A percentile compares a stretch with the other conserved stretches of the same genome.
Evolutionary conservation across 2,888 invertebrate genomes (phyloP).

Genomic region (Phyllotreta cruciferae): DNA sequence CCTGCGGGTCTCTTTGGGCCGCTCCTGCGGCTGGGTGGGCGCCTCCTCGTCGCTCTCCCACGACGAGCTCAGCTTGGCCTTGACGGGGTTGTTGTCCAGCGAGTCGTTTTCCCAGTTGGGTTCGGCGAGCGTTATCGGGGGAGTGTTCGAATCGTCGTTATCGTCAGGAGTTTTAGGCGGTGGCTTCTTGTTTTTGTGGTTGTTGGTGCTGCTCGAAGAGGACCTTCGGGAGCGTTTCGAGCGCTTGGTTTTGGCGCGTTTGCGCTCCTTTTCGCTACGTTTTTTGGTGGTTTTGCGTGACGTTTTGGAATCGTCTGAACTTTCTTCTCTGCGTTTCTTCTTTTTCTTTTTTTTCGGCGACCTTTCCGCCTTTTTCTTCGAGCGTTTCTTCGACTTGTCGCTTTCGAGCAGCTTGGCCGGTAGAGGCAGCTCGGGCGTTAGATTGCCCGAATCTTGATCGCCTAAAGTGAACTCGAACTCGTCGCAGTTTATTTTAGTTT

Average conservation of each 20-base stretch:
- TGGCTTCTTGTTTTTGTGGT: slow-evolving; percentile 7
- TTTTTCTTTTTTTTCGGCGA: slow-evolving; percentile 23
- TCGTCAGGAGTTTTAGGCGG: neutral
- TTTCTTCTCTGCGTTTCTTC: slow-evolving; percentile 29
- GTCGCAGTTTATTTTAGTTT: neutral
- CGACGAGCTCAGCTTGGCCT: slow-evolving; percentile 43
- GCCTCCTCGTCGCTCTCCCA: slow-evolving; percentile 54
- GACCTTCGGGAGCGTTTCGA: neutral
- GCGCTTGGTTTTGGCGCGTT: slow-evolving; percentile 1
- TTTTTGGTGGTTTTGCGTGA: slow-evolving; percentile 13
- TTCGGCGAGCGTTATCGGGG: slow-evolving; percentile 37
- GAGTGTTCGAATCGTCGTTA: slow-evolving; percentile 27
- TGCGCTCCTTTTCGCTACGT: slow-evolving; percentile 5
- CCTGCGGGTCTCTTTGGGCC: neutral
- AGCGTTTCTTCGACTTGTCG: neutral
- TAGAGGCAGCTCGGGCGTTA: slow-evolving; percentile 19
- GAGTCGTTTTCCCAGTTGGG: slow-evolving; percentile 37
- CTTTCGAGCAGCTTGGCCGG: neutral
- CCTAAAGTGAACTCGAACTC: neutral
- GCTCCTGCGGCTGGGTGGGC: slow-evolving; percentile 15
- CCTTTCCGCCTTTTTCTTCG: slow-evolving; percentile 7
- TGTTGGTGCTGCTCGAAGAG: too few relatives aligned
- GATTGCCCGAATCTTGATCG: slow-evolving; percentile 14
- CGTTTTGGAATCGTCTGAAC: slow-evolving; percentile 15
- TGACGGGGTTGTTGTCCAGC: slow-evolving; percentile 36